Evolutionary conservation across 1,140 invertebrate genomes (phyloP), one percentile per base, ranked within the genome.

Genomic region (Penaeus japonicus): DNA sequence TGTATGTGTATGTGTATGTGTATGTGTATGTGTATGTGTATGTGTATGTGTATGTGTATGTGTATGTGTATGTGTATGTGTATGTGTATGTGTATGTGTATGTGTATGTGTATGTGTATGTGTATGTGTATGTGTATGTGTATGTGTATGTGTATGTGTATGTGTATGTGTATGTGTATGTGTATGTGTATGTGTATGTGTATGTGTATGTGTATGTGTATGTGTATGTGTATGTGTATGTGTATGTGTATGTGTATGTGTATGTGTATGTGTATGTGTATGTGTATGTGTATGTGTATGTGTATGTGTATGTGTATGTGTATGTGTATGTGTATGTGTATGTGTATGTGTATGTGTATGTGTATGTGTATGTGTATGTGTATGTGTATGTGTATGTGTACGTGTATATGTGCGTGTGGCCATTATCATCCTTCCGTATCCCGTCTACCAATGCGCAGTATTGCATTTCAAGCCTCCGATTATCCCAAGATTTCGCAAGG

Each of bases 31-130:
- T 70, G 24, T 70, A 70, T 70, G 24, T 70, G 4, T 70, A 70
- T 70, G n/a, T 70, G n/a, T 70, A 70, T 70, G n/a, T 70, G n/a
- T 70, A 70, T n/a, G n/a, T 70, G n/a, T 70, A 70, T n/a, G n/a
- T n/a, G 5, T 20, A 70, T n/a, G n/a, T n/a, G 5, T 20, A 70
- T 20, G 5, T 70, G n/a, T n/a, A 20, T 70, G n/a, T 17, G n/a
- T 70, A 70, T 70, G n/a, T 70, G 5, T 70, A 70, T 70, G n/a
- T 70, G n/a, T 70, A 70, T 70, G n/a, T 70, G n/a, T 70, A 70
- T 70, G n/a, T 70, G n/a, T 70, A 70, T 70, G n/a, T 70, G n/a
- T 70, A 70, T 70, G n/a, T 70, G n/a, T 70, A 70, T 70, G 18
- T 65, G 18, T 65, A 4, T 65, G 18, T 65, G 18, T 65, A 27